phyloP scores from a whole-genome alignment of 2,888 invertebrate genomes.

The Eupithecia tripunctaria region DNA sequence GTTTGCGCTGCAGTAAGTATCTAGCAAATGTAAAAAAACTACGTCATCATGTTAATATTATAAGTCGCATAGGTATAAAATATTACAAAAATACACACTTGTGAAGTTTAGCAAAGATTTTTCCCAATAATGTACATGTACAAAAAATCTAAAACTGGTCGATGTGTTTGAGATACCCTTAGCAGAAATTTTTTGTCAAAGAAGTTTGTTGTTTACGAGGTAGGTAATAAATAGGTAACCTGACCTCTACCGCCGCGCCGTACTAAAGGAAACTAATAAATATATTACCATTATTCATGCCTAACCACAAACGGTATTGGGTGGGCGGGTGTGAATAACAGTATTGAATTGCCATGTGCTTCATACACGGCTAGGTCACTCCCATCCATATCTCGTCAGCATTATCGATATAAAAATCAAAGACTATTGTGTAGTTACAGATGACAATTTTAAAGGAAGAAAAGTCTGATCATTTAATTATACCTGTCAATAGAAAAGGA shows the following conservation, averaged over 20 bases:
- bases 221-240: background rate
- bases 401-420: background rate
- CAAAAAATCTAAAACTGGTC: background rate
- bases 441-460: background rate
- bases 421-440: too few relatives aligned
- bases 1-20: constrained; percentile 87
- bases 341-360: background rate
- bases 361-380: background rate
- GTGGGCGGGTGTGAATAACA: constrained; percentile 13
- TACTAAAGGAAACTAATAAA: background rate
- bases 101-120: too few relatives aligned
- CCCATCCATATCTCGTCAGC: background rate
- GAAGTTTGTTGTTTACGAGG: too few relatives aligned
- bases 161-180: background rate
- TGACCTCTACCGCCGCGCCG: background rate
- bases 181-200: too few relatives aligned
- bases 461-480: too few relatives aligned
- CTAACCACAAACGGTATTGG: constrained; percentile 19
- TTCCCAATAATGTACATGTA: background rate
- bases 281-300: constrained; percentile 13
- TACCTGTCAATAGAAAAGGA: too few relatives aligned
- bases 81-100: too few relatives aligned
- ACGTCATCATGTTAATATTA: too few relatives aligned
- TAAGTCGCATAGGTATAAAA: too few relatives aligned
- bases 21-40: too few relatives aligned